phyloP scores from a whole-genome alignment of 2,113 vertebrate genomes.

The Ameiurus melas region DNA sequence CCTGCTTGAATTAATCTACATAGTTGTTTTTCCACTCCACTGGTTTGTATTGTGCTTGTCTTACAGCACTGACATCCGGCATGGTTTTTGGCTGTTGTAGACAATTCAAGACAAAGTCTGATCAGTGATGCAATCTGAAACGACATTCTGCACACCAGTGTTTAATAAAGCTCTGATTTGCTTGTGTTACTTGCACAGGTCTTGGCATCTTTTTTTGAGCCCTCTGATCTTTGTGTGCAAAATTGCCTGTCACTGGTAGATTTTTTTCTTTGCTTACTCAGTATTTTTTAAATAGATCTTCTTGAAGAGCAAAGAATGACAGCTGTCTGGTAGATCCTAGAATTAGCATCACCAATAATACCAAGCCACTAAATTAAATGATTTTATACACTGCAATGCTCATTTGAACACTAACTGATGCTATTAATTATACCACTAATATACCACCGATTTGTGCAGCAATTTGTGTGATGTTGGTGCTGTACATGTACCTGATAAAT shows the following conservation, averaged over 20 bases:
- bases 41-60: neutral
- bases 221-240: neutral
- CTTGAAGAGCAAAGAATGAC: neutral
- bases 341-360: neutral
- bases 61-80: neutral
- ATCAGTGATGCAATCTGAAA: neutral
- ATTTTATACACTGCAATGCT: neutral
- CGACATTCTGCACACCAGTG: neutral
- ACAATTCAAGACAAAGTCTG: neutral
- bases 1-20: neutral
- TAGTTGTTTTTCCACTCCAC: neutral
- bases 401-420: neutral
- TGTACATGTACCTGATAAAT: neutral
- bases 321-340: slow-evolving; percentile 5
- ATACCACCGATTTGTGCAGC: too few relatives aligned
- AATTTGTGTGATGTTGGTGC: neutral
- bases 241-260: neutral
- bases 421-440: neutral
- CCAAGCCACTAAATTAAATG: neutral
- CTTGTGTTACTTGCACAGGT: neutral
- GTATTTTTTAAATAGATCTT: neutral
- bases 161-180: neutral
- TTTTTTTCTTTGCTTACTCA: neutral
- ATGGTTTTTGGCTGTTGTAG: neutral
- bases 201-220: neutral